Evolutionary conservation across 2,888 invertebrate genomes (phyloP), one percentile per base, ranked within the genome.

Genomic region (Anarsia innoxiella): DNA sequence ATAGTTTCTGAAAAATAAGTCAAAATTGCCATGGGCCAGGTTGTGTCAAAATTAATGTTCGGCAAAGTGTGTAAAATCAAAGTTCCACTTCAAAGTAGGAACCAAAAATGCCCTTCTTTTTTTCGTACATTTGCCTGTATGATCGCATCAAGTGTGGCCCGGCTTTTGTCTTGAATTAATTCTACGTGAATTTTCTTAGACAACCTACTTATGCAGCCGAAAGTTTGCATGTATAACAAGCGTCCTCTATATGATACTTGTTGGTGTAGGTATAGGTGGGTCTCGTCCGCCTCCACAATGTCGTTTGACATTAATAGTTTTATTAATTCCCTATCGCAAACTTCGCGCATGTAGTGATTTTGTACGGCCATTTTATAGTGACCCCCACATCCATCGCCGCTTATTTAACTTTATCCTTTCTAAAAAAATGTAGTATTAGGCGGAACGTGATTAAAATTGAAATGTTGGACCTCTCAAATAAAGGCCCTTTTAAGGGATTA

Each of bases 241-340:
- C 30, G 30, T 10, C 30, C 30, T 1, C 30, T 14, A n/a, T n/a
- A 25, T 30, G 30, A 11, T 30, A 30, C 8, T 15, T 30, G 11
- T 16, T 1, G 16, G 30, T 30, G 16, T 15, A n/a, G n/a, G 23
- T 29, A 30, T 2, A 30, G 16, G 16, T 42, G 31, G 10, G 39
- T 42, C 13, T 42, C 19, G 19, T 19, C 19, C 4, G 8, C 19
- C 8, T 19, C 8, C 8, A 19, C 19, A 8, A 19, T 8, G 28
- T 39, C 42, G 11, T 39, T 25, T 9, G n/a, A 9, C 1, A 39
- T 36, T n/a, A n/a, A n/a, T n/a, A n/a, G n/a, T 8, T 39, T 34
- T 8, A 42, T 33, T 34, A 25, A 26, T 16, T 32, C 23, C 5
- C 42, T 13, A n/a, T 25, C 39, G 13, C 42, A 42, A 1, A 36